These are phyloP conservation scores for Chaetorhynchus papuensis DNA, from an alignment of 2,113 vertebrate genomes.

Conservation along the genomic window DNA sequence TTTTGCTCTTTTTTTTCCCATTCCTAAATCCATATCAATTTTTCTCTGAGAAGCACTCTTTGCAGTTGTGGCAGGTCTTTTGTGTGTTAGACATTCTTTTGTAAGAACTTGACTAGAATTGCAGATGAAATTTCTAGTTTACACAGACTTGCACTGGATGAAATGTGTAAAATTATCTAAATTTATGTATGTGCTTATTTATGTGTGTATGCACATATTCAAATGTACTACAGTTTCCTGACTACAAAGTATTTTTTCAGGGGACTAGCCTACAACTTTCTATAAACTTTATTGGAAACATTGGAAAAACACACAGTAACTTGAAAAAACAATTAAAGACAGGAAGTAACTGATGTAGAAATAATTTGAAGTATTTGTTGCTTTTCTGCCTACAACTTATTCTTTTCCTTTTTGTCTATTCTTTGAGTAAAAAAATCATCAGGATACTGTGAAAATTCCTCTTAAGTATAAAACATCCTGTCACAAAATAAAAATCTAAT, in stretches of 20 bases:
- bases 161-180: background rate
- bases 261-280: background rate
- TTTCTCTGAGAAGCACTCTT: background rate
- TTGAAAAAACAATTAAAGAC: background rate
- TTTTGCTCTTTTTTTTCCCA: background rate
- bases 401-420: background rate
- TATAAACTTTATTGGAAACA: background rate
- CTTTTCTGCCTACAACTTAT: background rate
- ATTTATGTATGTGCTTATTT: fast-evolving
- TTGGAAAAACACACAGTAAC: background rate
- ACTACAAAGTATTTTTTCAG: background rate
- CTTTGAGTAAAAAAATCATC: background rate
- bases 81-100: background rate
- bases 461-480: background rate
- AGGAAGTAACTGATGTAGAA: background rate
- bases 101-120: background rate
- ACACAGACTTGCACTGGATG: fast-evolving
- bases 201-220: background rate
- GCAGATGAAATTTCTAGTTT: background rate
- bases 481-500: background rate
- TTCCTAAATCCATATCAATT: background rate
- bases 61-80: background rate
- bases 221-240: background rate
- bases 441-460: background rate
- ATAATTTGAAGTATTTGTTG: background rate